Evolutionary conservation across 2,797 vertebrate species (phyloP).

Genomic region (Phoxinus dragarum): DNA sequence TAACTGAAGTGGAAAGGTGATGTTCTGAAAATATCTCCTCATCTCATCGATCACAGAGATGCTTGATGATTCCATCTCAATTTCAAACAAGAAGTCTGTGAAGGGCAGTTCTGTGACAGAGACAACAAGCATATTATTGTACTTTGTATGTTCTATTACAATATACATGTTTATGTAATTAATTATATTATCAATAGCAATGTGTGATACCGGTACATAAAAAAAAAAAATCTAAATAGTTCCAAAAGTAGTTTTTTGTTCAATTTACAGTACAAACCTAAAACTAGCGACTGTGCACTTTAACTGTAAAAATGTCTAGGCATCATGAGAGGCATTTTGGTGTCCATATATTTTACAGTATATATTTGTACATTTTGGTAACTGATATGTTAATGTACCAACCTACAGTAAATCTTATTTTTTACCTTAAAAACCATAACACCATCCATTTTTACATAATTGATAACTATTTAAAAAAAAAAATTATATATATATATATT

Average conservation of each 20-base stretch:
- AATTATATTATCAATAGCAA: neutral
- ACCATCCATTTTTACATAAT: neutral
- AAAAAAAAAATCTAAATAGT: neutral
- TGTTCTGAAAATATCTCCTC: constrained; percentile 10
- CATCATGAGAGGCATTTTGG: neutral
- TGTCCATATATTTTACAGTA: neutral
- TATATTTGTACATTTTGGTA: too few species aligned
- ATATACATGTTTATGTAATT: neutral
- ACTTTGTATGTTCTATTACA: neutral
- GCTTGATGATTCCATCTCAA: constrained; percentile 43
- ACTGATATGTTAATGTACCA: neutral
- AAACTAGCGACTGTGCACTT: neutral
- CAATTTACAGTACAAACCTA: neutral
- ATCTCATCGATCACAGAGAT: constrained; percentile 37
- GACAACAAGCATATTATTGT: neutral
- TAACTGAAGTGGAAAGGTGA: constrained; percentile 42
- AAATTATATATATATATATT: too few species aligned
- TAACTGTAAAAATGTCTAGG: neutral
- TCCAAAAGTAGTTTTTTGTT: neutral
- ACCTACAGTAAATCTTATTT: neutral
- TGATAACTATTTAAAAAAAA: neutral
- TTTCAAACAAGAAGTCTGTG: constrained; percentile 48
- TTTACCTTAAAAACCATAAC: neutral
- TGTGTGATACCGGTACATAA: neutral
- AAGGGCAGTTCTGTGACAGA: neutral